Conservation (phyloP, 2,797 vertebrate species). For the Scyliorhinus canicula region DNA sequence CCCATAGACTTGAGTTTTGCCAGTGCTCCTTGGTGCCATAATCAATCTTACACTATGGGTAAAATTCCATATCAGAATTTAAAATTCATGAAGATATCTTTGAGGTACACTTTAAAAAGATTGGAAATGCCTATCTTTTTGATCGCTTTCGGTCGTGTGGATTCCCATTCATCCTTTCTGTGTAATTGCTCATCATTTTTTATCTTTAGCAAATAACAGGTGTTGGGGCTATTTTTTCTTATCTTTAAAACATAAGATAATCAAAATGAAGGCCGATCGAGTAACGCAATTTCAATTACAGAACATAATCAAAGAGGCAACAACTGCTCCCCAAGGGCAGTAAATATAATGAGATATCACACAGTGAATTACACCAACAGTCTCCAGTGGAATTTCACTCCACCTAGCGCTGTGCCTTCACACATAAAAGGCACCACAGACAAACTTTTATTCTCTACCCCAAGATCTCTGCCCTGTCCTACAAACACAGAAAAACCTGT, state of each 20-base stretch:
- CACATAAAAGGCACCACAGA: neutral
- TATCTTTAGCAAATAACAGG: neutral
- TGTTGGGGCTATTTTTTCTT: neutral
- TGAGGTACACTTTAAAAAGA: neutral
- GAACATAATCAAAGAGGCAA: neutral
- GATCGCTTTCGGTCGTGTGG: too few species aligned
- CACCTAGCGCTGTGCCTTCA: neutral
- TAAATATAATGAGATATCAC: neutral
- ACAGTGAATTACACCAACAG: neutral
- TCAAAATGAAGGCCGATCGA: neutral
- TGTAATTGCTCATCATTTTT: neutral
- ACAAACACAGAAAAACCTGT: neutral
- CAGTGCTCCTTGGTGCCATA: too few species aligned
- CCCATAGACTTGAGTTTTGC: too few species aligned
- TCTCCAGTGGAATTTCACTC: neutral
- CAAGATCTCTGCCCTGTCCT: neutral
- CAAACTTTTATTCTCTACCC: neutral
- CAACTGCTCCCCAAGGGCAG: neutral
- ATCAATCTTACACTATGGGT: too few species aligned
- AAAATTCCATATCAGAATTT: too few species aligned
- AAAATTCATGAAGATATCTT: neutral
- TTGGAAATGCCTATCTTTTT: neutral
- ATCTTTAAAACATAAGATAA: constrained; percentile 7
- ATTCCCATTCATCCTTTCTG: neutral
- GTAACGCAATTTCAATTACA: neutral